A percentile compares a stretch with the other conserved stretches of the same genome.
Conservation (phyloP, 2,113 vertebrate genomes). For the Tetrao urogallus region DNA sequence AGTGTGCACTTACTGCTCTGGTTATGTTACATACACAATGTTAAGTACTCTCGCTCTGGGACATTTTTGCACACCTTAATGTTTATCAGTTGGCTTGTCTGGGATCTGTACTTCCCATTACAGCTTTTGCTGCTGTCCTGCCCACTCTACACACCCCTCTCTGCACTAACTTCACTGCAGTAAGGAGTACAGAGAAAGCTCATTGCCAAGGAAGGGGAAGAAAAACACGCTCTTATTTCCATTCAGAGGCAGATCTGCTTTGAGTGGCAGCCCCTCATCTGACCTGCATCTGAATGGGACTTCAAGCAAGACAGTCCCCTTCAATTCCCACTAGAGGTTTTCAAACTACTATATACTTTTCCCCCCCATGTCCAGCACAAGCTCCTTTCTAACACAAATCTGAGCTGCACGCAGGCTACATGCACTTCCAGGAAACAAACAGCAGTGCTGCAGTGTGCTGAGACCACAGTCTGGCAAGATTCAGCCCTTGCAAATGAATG, state of each 20-base stretch:
- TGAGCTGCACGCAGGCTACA: background rate
- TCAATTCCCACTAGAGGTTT: background rate
- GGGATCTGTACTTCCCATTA: background rate
- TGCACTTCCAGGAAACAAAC: background rate
- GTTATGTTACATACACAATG: background rate
- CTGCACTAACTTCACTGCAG: background rate
- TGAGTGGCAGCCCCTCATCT: constrained; percentile 45
- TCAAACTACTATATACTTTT: background rate
- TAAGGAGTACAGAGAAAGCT: constrained; percentile 13
- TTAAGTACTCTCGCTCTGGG: background rate
- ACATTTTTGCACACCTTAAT: background rate
- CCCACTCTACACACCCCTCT: background rate
- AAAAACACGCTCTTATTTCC: background rate
- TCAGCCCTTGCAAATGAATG: background rate
- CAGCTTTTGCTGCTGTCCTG: background rate
- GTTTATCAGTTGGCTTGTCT: background rate
- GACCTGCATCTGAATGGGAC: background rate
- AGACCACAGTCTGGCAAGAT: background rate
- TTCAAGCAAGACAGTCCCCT: constrained; percentile 2
- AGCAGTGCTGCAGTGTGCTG: background rate
- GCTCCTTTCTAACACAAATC: constrained; percentile 32
- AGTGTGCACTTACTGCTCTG: background rate
- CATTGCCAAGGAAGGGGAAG: background rate
- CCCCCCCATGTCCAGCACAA: background rate
- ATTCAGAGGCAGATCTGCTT: constrained; percentile 51